Evolutionary conservation across 2,888 invertebrate species (phyloP).

Genomic region (Ochropleura plecta): DNA sequence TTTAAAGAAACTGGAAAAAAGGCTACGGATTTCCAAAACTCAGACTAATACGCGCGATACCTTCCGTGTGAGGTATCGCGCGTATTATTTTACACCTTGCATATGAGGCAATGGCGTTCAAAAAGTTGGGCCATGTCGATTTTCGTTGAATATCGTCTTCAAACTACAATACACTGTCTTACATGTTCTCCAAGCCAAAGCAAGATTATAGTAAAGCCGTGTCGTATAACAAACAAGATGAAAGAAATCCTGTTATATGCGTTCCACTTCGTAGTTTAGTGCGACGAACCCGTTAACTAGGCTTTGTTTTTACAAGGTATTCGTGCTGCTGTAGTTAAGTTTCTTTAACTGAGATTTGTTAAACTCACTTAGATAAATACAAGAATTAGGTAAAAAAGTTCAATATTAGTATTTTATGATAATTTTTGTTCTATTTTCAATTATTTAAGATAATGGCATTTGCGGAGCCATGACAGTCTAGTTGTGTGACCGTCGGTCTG

Average conservation of each 20-base stretch:
- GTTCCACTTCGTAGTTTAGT: conserved; percentile 57
- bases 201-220: conserved; percentile 12
- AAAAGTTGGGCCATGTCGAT: neutral
- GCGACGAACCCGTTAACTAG: conserved; percentile 51
- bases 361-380: neutral
- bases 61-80: too few species aligned
- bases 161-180: neutral
- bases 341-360: neutral
- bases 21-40: too few species aligned
- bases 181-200: neutral
- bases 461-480: too few species aligned
- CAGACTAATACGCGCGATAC: too few species aligned
- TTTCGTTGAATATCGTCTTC: neutral
- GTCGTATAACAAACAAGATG: conserved; percentile 74
- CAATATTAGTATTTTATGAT: neutral
- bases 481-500: too few species aligned
- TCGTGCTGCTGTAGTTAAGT: neutral
- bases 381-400: neutral
- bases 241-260: conserved; percentile 76
- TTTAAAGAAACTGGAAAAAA: too few species aligned
- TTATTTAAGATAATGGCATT: too few species aligned
- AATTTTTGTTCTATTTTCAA: too few species aligned
- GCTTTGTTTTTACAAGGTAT: conserved; percentile 53
- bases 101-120: too few species aligned
- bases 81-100: too few species aligned